A percentile compares a stretch with the other conserved stretches of the same genome.
phyloP scores from a whole-genome alignment of 2,797 vertebrate genomes.

The Psittacula derbiana region DNA sequence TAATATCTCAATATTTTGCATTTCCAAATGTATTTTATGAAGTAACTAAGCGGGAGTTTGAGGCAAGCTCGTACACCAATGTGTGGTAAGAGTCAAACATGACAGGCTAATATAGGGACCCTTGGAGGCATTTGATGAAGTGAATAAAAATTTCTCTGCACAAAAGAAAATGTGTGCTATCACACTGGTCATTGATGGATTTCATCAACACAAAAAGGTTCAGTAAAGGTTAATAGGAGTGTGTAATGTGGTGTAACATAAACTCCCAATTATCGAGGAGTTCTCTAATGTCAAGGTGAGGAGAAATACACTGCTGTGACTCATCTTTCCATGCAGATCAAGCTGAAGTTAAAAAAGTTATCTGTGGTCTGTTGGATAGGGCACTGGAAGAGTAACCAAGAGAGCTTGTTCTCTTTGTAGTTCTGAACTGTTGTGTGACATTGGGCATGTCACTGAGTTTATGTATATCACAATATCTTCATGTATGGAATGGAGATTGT shows the following conservation, averaged over 20 bases:
- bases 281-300: constrained; percentile 37
- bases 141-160: not conserved
- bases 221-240: constrained; percentile 61
- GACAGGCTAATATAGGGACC: not conserved
- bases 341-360: not conserved
- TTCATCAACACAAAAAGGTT: constrained; percentile 33
- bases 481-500: not conserved
- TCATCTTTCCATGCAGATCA: not conserved
- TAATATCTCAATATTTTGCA: not conserved
- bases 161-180: not conserved
- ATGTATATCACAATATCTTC: not conserved
- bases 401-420: not conserved
- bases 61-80: not conserved
- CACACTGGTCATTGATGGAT: constrained; percentile 30
- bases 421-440: not conserved
- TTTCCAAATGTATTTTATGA: not conserved
- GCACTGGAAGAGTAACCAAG: not conserved
- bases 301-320: not conserved
- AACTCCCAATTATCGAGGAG: constrained; percentile 33
- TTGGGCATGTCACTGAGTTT: not conserved
- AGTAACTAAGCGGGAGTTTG: not conserved
- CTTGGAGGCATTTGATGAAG: not conserved
- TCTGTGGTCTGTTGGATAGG: not conserved
- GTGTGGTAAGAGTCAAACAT: not conserved
- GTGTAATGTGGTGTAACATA: constrained; percentile 64